Evolutionary conservation across 2,797 vertebrate species (phyloP).

Genomic region (Parambassis ranga): DNA sequence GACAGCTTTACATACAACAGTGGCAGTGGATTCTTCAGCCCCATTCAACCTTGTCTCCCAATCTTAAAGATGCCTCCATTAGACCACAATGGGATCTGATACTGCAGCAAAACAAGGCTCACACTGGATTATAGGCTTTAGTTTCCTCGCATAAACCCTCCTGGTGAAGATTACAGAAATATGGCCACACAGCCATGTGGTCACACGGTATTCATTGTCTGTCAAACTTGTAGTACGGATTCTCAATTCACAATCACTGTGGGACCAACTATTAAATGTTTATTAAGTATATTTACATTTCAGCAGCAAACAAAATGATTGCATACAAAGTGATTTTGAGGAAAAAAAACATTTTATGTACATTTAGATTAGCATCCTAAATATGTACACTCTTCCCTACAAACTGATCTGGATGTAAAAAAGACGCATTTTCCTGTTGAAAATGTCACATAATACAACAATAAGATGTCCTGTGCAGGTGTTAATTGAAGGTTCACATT

Average conservation of each 20-base stretch:
- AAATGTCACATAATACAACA: too few relatives aligned
- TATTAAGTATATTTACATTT: conserved; percentile 43
- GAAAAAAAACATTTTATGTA: neutral
- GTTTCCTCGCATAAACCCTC: conserved; percentile 32
- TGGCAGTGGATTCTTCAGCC: neutral
- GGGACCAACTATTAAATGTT: conserved; percentile 17
- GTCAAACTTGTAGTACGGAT: neutral
- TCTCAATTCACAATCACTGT: neutral
- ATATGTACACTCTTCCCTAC: neutral
- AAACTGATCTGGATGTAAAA: neutral
- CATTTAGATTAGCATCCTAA: neutral
- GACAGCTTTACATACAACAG: conserved; percentile 14
- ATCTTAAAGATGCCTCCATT: conserved; percentile 15
- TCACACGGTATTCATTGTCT: neutral
- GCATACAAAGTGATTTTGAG: neutral
- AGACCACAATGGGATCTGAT: neutral
- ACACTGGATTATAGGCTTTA: conserved; percentile 70
- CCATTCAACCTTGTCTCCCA: neutral
- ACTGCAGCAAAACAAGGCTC: conserved; percentile 12
- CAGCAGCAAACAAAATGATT: neutral
- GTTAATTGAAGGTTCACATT: too few relatives aligned
- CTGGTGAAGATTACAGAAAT: conserved; percentile 35
- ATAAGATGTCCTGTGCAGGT: too few relatives aligned
- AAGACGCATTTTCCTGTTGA: too few relatives aligned
- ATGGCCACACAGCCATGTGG: conserved; percentile 19